phyloP scores from a whole-genome alignment of 2,113 vertebrate species.

The Opisthocomus hoazin region DNA sequence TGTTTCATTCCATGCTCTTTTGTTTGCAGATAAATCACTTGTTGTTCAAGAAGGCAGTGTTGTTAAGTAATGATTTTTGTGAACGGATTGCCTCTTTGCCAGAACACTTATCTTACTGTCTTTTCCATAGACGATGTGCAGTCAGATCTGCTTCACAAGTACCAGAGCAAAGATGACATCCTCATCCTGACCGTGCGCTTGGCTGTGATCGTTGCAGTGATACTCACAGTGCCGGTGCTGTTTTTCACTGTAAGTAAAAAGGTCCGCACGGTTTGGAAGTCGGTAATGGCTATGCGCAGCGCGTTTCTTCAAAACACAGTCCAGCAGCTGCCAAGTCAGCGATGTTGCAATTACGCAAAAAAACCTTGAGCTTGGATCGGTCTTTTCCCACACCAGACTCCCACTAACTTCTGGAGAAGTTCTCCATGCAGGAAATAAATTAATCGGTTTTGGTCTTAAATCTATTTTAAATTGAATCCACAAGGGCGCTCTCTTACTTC shows the following conservation, averaged over 20 bases:
- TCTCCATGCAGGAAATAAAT: background rate
- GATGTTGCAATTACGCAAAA: background rate
- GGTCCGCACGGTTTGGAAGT: background rate
- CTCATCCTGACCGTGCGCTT: slow-evolving; percentile 75
- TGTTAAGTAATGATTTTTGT: slow-evolving; percentile 38
- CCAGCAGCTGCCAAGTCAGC: background rate
- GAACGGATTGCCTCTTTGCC: background rate
- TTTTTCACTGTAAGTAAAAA: slow-evolving; percentile 78
- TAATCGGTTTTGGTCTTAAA: background rate
- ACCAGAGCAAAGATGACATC: slow-evolving; percentile 67
- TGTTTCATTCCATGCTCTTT: slow-evolving; percentile 23
- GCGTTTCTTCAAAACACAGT: background rate
- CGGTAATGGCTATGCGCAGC: fast-evolving
- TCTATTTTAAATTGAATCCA: background rate
- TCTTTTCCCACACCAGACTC: background rate
- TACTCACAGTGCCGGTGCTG: slow-evolving; percentile 78
- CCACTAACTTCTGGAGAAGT: background rate
- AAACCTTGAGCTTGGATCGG: background rate
- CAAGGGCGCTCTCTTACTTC: background rate
- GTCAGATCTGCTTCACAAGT: slow-evolving; percentile 78
- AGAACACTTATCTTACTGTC: background rate
- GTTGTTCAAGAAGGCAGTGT: slow-evolving; percentile 47
- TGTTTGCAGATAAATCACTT: slow-evolving; percentile 38
- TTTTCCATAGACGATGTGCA: slow-evolving; percentile 67
- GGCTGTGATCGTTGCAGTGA: slow-evolving; percentile 76